phyloP scores from a whole-genome alignment of 2,797 vertebrate genomes.

The Dicrostonyx torquatus region DNA sequence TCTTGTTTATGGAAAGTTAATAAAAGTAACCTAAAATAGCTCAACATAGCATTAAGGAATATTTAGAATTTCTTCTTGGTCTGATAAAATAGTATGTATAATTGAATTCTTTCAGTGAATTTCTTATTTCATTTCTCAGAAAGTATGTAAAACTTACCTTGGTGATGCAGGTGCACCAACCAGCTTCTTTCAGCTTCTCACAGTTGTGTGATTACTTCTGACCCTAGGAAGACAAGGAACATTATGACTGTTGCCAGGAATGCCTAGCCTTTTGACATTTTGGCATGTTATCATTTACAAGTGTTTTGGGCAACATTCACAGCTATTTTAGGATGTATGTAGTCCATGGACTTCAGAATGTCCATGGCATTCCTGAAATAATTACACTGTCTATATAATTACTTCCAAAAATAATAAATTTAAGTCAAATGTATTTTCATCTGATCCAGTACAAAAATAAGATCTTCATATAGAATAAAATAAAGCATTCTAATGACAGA shows the following conservation, averaged over 20 bases:
- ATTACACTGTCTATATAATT: neutral
- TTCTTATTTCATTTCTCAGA: neutral
- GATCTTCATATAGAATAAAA: conserved; percentile 31
- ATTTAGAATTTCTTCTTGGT: conserved; percentile 3
- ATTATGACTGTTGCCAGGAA: neutral
- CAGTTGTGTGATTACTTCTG: neutral
- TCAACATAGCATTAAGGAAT: neutral
- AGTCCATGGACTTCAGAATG: neutral
- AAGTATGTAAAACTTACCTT: neutral
- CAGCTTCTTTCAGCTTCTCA: neutral
- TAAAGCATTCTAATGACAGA: neutral
- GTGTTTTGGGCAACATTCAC: neutral
- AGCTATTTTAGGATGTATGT: neutral
- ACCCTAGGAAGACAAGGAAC: neutral
- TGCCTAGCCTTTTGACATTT: neutral
- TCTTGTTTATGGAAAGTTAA: conserved; percentile 17
- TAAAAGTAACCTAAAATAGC: conserved; percentile 24
- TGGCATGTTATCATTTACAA: neutral
- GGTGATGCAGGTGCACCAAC: neutral
- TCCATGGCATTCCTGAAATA: neutral
- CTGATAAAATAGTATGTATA: neutral
- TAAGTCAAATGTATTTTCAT: conserved; percentile 49
- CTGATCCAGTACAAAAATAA: conserved; percentile 9
- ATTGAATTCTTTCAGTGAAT: neutral
- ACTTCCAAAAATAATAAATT: conserved; percentile 29